These are phyloP conservation scores for Mythimna ferrago DNA, from an alignment of 2,888 invertebrate species.

Conservation along the genomic window DNA sequence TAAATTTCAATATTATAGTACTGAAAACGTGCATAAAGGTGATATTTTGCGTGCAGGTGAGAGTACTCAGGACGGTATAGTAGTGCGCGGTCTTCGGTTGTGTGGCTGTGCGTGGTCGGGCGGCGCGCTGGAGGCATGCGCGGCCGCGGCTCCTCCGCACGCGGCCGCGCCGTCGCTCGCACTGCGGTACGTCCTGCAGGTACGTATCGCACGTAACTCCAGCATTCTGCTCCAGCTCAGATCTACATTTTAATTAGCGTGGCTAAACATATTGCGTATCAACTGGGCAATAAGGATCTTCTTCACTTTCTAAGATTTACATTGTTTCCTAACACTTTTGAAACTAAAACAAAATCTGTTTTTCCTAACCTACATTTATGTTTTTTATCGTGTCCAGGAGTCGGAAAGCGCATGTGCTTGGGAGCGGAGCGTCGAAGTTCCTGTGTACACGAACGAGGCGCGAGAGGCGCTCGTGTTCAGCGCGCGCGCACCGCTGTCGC, in stretches of 20 bases:
- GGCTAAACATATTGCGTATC: too few species aligned
- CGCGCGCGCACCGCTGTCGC: slow-evolving; percentile 77
- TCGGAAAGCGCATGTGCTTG: slow-evolving; percentile 32
- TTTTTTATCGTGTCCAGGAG: slow-evolving; percentile 33
- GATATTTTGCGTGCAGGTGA: slow-evolving; percentile 19
- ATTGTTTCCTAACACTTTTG: too few species aligned
- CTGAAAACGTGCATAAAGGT: too few species aligned
- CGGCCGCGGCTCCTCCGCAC: slow-evolving; percentile 70
- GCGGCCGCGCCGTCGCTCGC: slow-evolving; percentile 79
- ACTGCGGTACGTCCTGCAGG: slow-evolving; percentile 71
- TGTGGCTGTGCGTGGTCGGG: slow-evolving; percentile 75
- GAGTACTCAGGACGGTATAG: slow-evolving; percentile 52
- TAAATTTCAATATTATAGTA: too few species aligned
- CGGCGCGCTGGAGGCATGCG: slow-evolving; percentile 66
- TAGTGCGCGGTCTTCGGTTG: slow-evolving; percentile 75
- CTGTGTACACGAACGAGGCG: slow-evolving; percentile 75
- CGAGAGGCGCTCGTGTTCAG: slow-evolving; percentile 67
- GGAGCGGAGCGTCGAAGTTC: slow-evolving; percentile 70
- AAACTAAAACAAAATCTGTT: too few species aligned
- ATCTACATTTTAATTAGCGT: neutral
- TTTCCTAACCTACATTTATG: too few species aligned
- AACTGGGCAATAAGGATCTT: too few species aligned
- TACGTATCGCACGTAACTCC: slow-evolving; percentile 22
- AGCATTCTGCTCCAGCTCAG: neutral
- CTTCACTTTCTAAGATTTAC: too few species aligned